Evolutionary conservation across 2,113 vertebrate species (phyloP).

Genomic region (Serilophus lunatus): DNA sequence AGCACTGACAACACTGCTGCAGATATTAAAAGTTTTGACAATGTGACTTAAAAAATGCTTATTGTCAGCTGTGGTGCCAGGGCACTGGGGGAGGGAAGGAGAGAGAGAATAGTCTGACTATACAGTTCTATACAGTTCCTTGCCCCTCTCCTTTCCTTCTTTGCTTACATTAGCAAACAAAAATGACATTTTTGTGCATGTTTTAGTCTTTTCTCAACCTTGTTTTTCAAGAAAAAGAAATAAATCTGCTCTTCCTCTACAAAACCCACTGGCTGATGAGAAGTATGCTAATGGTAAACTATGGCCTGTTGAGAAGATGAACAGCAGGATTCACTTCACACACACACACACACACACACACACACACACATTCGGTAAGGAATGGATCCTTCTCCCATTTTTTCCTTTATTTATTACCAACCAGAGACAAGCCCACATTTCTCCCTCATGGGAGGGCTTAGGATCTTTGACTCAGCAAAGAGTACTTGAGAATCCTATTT

Average conservation of each 20-base stretch:
- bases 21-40: not conserved
- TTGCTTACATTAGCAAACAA: not conserved
- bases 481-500: not conserved
- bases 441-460: not conserved
- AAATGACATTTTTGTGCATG: not conserved
- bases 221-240: not conserved
- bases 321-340: not conserved
- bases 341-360: not conserved
- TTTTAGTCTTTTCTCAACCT: not conserved
- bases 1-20: not conserved
- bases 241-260: not conserved
- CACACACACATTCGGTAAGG: not conserved
- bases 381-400: not conserved
- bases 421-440: not conserved
- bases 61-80: not conserved
- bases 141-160: not conserved
- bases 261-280: not conserved
- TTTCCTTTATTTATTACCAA: not conserved
- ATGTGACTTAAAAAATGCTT: not conserved
- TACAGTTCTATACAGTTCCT: not conserved
- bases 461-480: not conserved
- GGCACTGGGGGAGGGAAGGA: not conserved
- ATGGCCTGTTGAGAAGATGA: not conserved
- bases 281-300: not conserved
- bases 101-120: not conserved